Evolutionary conservation across 2,888 invertebrate species (phyloP).

Genomic region (Oeneis ivallda): DNA sequence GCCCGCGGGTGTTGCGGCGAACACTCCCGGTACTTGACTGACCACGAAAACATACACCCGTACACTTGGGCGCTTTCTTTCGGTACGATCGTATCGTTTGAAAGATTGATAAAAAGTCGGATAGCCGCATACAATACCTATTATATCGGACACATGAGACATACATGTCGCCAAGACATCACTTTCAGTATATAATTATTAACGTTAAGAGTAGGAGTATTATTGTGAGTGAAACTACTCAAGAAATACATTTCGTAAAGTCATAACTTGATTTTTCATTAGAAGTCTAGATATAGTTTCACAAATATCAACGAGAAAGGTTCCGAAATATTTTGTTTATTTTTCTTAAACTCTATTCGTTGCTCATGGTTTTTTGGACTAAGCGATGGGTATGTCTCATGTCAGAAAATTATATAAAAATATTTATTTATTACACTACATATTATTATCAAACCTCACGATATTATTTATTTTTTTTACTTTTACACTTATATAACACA

Average conservation of each 20-base stretch:
- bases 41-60: slow-evolving; percentile 38
- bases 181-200: neutral
- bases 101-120: slow-evolving; percentile 24
- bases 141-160: slow-evolving; percentile 10
- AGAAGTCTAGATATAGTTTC: no score
- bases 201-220: neutral
- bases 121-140: slow-evolving; percentile 15
- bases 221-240: neutral
- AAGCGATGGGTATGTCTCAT: slow-evolving; percentile 2
- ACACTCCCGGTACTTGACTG: slow-evolving; percentile 46
- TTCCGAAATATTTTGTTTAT: no score
- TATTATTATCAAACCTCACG: slow-evolving; percentile 1
- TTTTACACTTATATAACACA: slow-evolving; percentile 18
- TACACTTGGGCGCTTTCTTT: slow-evolving; percentile 29
- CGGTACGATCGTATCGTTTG: slow-evolving; percentile 32
- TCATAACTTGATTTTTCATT: no score
- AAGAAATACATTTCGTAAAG: neutral
- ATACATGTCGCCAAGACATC: neutral
- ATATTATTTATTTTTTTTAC: slow-evolving; percentile 22
- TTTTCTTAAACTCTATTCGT: neutral
- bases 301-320: no score
- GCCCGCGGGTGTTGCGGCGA: slow-evolving; percentile 38
- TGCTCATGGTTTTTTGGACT: neutral
- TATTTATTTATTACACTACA: slow-evolving; percentile 19
- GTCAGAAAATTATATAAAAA: slow-evolving; percentile 14